A percentile compares a stretch with the other conserved stretches of the same genome.
Evolutionary conservation across 2,113 vertebrate genomes (phyloP).

Genomic region (Gasterosteus aculeatus): DNA sequence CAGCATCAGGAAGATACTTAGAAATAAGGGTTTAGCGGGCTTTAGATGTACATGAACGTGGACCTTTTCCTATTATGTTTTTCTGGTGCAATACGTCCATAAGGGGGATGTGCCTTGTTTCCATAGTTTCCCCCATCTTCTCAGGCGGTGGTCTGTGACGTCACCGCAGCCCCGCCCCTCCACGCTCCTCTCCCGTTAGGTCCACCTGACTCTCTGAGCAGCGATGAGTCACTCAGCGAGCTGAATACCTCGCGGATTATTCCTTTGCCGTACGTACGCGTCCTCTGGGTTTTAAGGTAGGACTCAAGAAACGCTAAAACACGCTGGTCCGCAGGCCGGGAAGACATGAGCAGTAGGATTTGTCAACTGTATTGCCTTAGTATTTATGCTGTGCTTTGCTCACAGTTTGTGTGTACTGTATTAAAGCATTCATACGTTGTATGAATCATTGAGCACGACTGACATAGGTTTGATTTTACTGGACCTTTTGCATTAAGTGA

Average conservation of each 20-base stretch:
- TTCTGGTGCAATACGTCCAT: slow-evolving; percentile 23
- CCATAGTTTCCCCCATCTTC: slow-evolving; percentile 64
- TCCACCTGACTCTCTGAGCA: slow-evolving; percentile 25
- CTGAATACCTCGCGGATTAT: slow-evolving; percentile 1
- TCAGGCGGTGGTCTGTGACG: slow-evolving; percentile 40
- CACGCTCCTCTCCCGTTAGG: slow-evolving; percentile 9
- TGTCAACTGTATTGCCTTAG: not conserved
- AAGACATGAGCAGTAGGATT: not conserved
- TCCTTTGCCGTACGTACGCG: not conserved
- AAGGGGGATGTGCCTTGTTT: slow-evolving; percentile 54
- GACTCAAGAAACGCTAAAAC: not conserved
- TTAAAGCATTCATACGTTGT: not conserved
- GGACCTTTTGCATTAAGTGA: too few relatives aligned
- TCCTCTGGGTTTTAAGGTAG: slow-evolving; percentile 1
- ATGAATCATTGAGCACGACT: not conserved
- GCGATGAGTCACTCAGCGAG: slow-evolving; percentile 63
- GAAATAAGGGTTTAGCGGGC: too few relatives aligned
- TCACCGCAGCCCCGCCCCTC: slow-evolving; percentile 40
- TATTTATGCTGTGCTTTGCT: not conserved
- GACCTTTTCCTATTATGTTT: not conserved
- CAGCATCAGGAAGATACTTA: not conserved
- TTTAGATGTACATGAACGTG: not conserved
- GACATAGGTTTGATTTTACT: not conserved
- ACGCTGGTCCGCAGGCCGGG: not conserved
- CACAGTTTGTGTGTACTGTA: not conserved